Evolutionary conservation across 2,888 invertebrate species (phyloP), one percentile per base, ranked within the genome.

Genomic region (Allygus modestus): DNA sequence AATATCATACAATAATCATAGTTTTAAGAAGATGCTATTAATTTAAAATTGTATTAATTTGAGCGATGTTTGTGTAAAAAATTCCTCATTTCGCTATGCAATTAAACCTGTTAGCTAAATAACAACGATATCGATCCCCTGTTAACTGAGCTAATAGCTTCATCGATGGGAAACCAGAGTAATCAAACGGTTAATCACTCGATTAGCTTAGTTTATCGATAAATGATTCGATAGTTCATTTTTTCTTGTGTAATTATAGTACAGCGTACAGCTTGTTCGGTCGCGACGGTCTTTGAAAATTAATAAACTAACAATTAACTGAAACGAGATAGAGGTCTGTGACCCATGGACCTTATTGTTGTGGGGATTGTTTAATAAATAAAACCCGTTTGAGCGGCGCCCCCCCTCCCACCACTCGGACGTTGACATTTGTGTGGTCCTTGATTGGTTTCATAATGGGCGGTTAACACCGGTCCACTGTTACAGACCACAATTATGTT

Each of bases 391-490:
- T 33, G 33, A 41, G 37, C 28, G 31, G 26, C 4, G 61, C 31
- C 33, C 46, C 17, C 46, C 1, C 46, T 1, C 12, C 46, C 46
- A 15, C 23, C 20, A 23, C n/a, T 4, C 17, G 41, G 20, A 69
- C 69, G 37, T 41, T 71, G 71, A 71, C 33, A 71, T 69, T 69
- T 71, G 71, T 37, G 71, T 41, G 65, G 65, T 65, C 65, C 58
- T 23, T 23, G 26, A 58, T 58, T 23, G 58, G 58, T 58, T 58
- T 20, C 5, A 23, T 58, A 26, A 58, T 58, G 23, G 58, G 12
- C 17, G 17, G 12, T 46, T 46, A 46, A 46, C 12, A 46, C 12
- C 37, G 46, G 17, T 54, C 2, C 20, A 54, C 11, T 20, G 23
- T 20, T n/a, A 23, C 2, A 54, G 20, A 54, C 54, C 23, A 23